Conservation (phyloP, 2,797 vertebrate genomes). For the Setipinna tenuifilis region DNA sequence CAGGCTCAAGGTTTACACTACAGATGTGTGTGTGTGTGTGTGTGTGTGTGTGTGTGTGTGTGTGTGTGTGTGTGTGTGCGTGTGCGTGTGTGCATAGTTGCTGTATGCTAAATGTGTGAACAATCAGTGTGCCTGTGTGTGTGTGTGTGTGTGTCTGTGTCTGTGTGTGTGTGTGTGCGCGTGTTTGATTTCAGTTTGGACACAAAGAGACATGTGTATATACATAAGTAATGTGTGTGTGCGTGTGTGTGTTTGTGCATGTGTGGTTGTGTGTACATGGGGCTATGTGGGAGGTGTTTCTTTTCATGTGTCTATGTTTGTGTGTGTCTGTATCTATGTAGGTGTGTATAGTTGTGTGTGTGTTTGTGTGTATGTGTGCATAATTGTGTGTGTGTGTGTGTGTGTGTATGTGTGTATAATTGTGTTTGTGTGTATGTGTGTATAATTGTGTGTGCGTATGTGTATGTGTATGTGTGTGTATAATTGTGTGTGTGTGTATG, state of each 20-base stretch:
- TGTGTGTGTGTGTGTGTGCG: conserved; percentile 17
- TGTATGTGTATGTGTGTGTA: not conserved
- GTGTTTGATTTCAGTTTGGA: not conserved
- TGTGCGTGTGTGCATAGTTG: no score
- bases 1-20: no score
- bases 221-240: not conserved
- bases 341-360: not conserved
- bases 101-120: not conserved
- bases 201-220: not conserved
- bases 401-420: not conserved
- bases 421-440: not conserved
- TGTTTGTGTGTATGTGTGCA: not conserved
- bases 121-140: not conserved
- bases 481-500: not conserved
- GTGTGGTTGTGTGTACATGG: no score
- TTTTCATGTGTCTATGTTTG: not conserved
- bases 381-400: not conserved
- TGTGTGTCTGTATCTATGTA: not conserved
- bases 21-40: no score
- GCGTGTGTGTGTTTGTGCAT: not conserved
- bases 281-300: not conserved
- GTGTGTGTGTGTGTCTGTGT: not conserved
- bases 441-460: not conserved
- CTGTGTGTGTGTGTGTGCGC: not conserved
- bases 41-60: not conserved